phyloP scores from a whole-genome alignment of 1,140 invertebrate species.

The Neodiprion fabricii region DNA sequence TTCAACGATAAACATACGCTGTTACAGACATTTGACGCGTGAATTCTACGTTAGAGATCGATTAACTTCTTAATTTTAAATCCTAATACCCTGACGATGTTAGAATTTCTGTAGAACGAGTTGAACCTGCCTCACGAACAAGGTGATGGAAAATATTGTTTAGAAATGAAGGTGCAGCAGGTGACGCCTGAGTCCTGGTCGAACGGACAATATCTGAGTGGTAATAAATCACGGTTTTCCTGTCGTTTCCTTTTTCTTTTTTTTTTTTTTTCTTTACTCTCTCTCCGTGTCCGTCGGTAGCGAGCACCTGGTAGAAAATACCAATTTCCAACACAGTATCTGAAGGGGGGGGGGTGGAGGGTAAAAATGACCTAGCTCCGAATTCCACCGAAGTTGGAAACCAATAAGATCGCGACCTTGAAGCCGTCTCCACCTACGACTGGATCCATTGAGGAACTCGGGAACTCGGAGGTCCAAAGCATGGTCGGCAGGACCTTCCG shows the following conservation, averaged over 20 bases:
- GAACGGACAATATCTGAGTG: neutral
- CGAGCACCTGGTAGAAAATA: neutral
- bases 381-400: neutral
- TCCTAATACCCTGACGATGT: too few species aligned
- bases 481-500: neutral
- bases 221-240: neutral
- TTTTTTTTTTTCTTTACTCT: neutral
- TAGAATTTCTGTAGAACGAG: too few species aligned
- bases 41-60: too few species aligned
- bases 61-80: too few species aligned
- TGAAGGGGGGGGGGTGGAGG: neutral
- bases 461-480: neutral
- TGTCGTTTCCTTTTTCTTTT: too few species aligned
- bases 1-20: too few species aligned
- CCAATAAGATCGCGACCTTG: neutral
- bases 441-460: neutral
- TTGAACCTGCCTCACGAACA: too few species aligned
- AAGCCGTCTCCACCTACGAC: neutral
- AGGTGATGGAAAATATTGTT: too few species aligned
- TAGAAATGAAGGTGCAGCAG: neutral
- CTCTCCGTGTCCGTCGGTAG: too few species aligned
- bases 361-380: conserved; percentile 4
- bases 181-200: neutral
- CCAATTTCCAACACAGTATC: conserved; percentile 1
- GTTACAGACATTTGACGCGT: too few species aligned